phyloP scores from a whole-genome alignment of 2,797 vertebrate genomes.

The Peromyscus melanophrys region DNA sequence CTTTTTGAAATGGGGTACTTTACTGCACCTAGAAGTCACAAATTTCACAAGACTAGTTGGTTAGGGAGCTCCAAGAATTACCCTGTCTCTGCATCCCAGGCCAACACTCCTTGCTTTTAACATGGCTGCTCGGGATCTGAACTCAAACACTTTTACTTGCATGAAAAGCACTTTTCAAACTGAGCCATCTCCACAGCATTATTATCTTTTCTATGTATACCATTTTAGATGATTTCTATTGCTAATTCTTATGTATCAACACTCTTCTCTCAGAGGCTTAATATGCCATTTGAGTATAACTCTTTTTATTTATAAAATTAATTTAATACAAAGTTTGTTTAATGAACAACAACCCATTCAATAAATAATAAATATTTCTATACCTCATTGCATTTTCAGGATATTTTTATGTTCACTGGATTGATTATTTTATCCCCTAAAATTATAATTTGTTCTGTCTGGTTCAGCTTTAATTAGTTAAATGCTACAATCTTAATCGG shows the following conservation, averaged over 20 bases:
- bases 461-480: not conserved
- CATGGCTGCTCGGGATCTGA: not conserved
- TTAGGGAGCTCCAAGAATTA: not conserved
- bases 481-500: not conserved
- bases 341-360: not conserved
- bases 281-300: not conserved
- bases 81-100: not conserved
- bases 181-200: not conserved
- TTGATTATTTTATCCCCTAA: not conserved
- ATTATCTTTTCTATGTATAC: not conserved
- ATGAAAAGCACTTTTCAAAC: not conserved
- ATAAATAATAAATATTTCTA: not conserved
- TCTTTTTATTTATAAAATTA: not conserved
- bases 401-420: not conserved
- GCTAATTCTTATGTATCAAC: not conserved
- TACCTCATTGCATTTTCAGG: not conserved
- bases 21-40: not conserved
- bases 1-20: not conserved
- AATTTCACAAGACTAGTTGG: not conserved
- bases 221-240: not conserved
- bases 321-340: not conserved
- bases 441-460: not conserved
- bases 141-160: not conserved
- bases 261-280: not conserved
- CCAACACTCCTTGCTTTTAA: not conserved